These are phyloP conservation scores for Drosophila triauraria DNA, from an alignment of 1,140 invertebrate species.

Conservation along the genomic window DNA sequence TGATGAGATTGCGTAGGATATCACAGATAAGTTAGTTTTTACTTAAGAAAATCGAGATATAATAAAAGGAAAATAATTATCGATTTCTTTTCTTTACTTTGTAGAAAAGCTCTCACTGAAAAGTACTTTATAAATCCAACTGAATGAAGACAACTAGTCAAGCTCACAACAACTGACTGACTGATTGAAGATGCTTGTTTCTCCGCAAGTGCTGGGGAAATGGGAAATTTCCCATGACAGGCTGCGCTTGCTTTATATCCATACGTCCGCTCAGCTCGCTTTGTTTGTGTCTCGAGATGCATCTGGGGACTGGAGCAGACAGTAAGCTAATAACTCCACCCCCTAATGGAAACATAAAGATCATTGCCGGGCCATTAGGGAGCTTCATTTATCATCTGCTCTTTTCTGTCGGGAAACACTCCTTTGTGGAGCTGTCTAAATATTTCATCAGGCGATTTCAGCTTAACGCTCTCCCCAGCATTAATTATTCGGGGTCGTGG, in stretches of 20 bases:
- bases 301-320: constrained; percentile 23
- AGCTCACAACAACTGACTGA: constrained; percentile 3
- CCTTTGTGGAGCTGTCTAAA: constrained; percentile 21
- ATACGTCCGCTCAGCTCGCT: constrained; percentile 5
- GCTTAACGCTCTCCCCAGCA: neutral
- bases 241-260: constrained; percentile 2
- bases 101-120: neutral
- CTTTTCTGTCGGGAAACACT: constrained; percentile 6
- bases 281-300: constrained; percentile 34
- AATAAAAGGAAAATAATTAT: neutral
- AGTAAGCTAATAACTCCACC: constrained; percentile 21
- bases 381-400: constrained; percentile 21
- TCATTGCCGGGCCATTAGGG: constrained; percentile 34
- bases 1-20: no score
- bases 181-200: constrained; percentile 10
- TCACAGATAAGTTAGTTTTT: neutral
- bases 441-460: constrained; percentile 28
- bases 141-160: neutral
- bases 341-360: constrained; percentile 45
- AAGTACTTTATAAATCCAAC: neutral
- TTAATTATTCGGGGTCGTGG: constrained; percentile 59
- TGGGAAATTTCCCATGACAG: constrained; percentile 20
- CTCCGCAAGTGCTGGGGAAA: neutral
- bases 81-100: neutral
- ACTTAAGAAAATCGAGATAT: neutral